Evolutionary conservation across 2,888 invertebrate species (phyloP), one percentile per base, ranked within the genome.

Genomic region (Parasteatoda lunata): DNA sequence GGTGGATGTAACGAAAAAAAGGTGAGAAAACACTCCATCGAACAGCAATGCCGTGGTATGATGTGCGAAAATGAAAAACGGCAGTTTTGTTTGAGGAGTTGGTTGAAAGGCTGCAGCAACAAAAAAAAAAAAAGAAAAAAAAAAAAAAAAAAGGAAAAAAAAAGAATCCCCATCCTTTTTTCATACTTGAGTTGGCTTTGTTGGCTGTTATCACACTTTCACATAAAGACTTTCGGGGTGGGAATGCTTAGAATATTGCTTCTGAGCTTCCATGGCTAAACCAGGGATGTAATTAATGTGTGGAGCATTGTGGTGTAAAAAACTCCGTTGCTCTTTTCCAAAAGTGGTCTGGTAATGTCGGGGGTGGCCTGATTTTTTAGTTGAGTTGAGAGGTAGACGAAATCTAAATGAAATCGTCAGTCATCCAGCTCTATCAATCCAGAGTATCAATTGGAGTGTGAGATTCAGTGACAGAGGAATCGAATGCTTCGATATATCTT

Each of bases 61-160:
- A 45, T 75, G 71, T 59, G 79, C 70, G 75, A 75, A 85, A 85
- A 85, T 85, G 85, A 85, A 85, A 85, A 85, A 85, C 80, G 85
- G 72, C 71, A 65, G 85, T 85, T 80, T 85, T 85, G 85, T 85
- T 85, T 85, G 80, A 85, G 80, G 80, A 85, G 85, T n/a, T 30
- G 45, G 7, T 54, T 52, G 65, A 47, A 73, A 66, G 73, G 51
- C n/a, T 9, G 51, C 51, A 66, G 54, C 5, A 47, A 9, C 15
- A 45, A 49, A 64, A 66, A 51, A 49, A 80, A 9, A 64, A 45
- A 13, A 30, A 76, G 8, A 52, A 45, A 72, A 79, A 71, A 79
- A 45, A 72, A 71, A 64, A 71, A 49, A 80, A 9, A 64, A 45
- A 13, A 30, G 65, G 8, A 52, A 45, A 72, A 79, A 71, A 79